phyloP scores from a whole-genome alignment of 1,140 invertebrate species.

The Nasonia giraulti region DNA sequence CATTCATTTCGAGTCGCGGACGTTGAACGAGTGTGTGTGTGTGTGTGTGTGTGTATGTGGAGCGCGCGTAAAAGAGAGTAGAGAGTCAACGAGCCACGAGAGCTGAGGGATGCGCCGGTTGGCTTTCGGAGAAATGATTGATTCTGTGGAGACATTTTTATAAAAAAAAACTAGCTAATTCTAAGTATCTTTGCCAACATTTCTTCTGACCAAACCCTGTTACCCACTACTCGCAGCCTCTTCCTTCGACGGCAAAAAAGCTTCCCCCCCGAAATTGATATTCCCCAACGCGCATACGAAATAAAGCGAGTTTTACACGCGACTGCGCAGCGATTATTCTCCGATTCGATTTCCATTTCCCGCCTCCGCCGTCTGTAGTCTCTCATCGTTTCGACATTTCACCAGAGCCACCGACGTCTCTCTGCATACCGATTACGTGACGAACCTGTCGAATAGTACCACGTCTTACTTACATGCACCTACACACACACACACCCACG shows the following conservation, averaged over 20 bases:
- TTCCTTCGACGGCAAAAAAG: neutral
- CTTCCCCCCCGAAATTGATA: neutral
- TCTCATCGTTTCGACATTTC: conserved; percentile 3
- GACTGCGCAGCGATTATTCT: neutral
- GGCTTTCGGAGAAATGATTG: too few species aligned
- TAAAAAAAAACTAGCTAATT: too few species aligned
- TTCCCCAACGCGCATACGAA: neutral
- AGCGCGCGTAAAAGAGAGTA: neutral
- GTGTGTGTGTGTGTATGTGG: neutral
- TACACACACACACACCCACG: neutral
- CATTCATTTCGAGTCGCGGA: neutral
- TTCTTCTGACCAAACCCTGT: neutral
- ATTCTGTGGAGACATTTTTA: too few species aligned
- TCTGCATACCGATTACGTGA: neutral
- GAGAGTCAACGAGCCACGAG: neutral
- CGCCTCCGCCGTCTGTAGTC: neutral
- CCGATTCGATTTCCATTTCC: neutral
- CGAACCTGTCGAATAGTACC: neutral
- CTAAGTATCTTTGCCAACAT: neutral
- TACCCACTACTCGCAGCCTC: neutral
- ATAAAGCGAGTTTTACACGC: neutral
- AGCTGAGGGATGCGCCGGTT: neutral
- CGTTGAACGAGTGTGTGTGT: too few species aligned
- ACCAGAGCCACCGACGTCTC: neutral
- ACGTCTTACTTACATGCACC: neutral